Evolutionary conservation across 2,888 invertebrate genomes (phyloP).

Genomic region (Gymnoscelis rufifasciata): DNA sequence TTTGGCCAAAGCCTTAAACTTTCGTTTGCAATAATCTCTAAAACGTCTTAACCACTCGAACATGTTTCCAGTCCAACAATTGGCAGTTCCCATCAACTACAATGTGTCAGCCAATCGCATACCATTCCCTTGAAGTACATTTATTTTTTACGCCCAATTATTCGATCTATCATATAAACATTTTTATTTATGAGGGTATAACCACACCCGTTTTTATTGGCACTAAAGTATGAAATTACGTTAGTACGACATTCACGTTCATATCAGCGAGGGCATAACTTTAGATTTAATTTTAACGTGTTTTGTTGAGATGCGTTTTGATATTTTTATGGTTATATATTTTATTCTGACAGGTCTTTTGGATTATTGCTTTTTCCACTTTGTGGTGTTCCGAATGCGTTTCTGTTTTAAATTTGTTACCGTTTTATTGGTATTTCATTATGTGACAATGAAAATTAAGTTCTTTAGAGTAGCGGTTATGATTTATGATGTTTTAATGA

Average conservation of each 20-base stretch:
- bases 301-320: constrained; percentile 57
- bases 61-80: too few species aligned
- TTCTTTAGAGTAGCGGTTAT: too few species aligned
- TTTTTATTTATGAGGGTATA: constrained; percentile 50
- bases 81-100: constrained; percentile 33
- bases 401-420: too few species aligned
- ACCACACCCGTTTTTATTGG: constrained; percentile 62
- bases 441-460: too few species aligned
- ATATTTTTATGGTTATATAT: constrained; percentile 68
- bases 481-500: too few species aligned
- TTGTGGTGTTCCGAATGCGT: constrained; percentile 39
- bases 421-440: not conserved
- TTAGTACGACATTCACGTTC: constrained; percentile 72
- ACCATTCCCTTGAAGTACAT: constrained; percentile 44
- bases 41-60: too few species aligned
- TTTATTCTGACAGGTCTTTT: constrained; percentile 50
- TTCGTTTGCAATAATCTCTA: too few species aligned
- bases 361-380: constrained; percentile 62
- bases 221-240: constrained; percentile 72
- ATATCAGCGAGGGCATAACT: constrained; percentile 61
- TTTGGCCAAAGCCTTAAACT: too few species aligned
- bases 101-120: constrained; percentile 51
- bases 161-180: constrained; percentile 67
- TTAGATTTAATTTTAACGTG: constrained; percentile 64
- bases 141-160: constrained; percentile 66